A percentile compares a stretch with the other conserved stretches of the same genome.
phyloP scores from a whole-genome alignment of 1,140 invertebrate genomes.

The Neodiprion fabricii region DNA sequence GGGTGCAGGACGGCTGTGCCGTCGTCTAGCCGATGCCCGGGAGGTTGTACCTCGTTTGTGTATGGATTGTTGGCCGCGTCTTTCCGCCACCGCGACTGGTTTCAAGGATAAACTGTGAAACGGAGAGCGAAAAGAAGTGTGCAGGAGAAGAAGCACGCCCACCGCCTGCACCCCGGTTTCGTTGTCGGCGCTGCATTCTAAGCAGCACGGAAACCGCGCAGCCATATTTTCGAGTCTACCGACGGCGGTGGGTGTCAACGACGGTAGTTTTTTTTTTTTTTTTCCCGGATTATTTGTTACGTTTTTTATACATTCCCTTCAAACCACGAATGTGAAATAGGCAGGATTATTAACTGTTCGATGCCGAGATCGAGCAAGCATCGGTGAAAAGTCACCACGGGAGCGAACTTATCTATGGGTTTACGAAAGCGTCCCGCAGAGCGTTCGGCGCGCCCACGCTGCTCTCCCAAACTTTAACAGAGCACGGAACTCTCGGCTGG shows the following conservation, averaged over 20 bases:
- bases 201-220: slow-evolving; percentile 1
- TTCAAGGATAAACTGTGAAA: too few relatives aligned
- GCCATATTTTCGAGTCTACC: neutral
- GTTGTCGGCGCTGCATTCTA: neutral
- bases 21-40: neutral
- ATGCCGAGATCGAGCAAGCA: neutral
- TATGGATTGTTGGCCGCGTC: neutral
- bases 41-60: slow-evolving; percentile 4
- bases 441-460: neutral
- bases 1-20: neutral
- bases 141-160: neutral
- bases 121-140: too few relatives aligned
- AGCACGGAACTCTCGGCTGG: too few relatives aligned
- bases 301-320: neutral
- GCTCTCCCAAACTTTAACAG: too few relatives aligned
- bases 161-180: neutral
- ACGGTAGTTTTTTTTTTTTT: too few relatives aligned
- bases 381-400: neutral
- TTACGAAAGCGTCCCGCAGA: neutral
- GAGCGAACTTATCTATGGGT: neutral
- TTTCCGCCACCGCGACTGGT: too few relatives aligned
- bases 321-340: neutral
- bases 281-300: neutral
- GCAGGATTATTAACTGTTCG: neutral
- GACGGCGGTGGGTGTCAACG: too few relatives aligned